Base-by-base conservation (phyloP, 2,888 invertebrate genomes). In the Yponomeuta evonymella region DNA sequence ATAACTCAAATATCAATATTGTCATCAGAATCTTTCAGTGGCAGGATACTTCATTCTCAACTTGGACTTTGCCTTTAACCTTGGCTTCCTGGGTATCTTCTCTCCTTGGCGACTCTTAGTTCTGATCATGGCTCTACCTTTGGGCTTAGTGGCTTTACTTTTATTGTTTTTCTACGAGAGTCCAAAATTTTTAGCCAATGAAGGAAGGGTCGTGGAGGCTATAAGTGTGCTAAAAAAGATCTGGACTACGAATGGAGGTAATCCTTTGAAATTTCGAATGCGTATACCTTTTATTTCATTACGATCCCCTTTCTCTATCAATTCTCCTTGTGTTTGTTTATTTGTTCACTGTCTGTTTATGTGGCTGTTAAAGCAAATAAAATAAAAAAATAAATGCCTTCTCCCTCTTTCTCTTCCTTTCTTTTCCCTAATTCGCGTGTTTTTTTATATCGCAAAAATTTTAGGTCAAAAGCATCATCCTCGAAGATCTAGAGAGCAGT, bases 131-230 rank as follows among this genome's bases (percentile, higher is more conserved):
- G 88, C 94, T 0, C 71, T 95, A 2, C 95, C 96, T 0, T 92
- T 94, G 67, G 83, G 96, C 0, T 73, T 94, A 0, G 93, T 95
- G 11, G 94, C 94, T 0, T 74, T 94, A 62, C 86, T 93, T 65
- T 86, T 95, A 30, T 89, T 93, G 75, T 91, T 93, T 75, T 58
- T 58, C 51, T 93, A 94, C 11, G 96, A 96, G 82, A 96, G 96
- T 79, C 96, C 96, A 6, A 96, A 96, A 83, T 96, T 95, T 81
- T 86, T 96, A 6, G 94, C 95, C 83, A 93, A 94, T 66, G 93
- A 94, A 51, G 95, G 95, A 3, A 89, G 92, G 62, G 93, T 91
- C 69, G 89, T 93, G 0, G 94, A 95, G 73, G 95, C 96, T 0
- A 79, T 96, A 15, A 75, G 84, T 2, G 93, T 95, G 2, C 89